Base-by-base conservation (phyloP, 2,888 invertebrate genomes). In the Drosophila mimetica region DNA sequence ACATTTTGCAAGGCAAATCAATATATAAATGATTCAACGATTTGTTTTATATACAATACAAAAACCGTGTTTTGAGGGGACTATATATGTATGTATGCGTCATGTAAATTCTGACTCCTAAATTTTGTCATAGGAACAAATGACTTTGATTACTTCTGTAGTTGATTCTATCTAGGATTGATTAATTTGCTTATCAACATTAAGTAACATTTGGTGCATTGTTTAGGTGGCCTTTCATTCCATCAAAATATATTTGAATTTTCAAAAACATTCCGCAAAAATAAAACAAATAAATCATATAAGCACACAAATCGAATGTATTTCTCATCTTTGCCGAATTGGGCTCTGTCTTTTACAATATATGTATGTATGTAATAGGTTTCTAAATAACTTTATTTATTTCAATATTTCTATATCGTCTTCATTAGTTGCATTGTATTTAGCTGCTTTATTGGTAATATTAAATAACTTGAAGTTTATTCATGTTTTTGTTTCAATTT, bases 381-480 rank as follows among this genome's bases (percentile, higher is more conserved):
- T 48, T 60, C 47, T 50, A 46, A 37, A 16, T 69, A 66, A 32
- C 14, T 69, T 36, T 44, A 66, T 50, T 57, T 48, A 47, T 66
- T 28, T 55, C 14, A 52, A 28, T 61, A 52, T 41, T 47, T 41
- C 39, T 53, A 41, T 47, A 52, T 61, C 53, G 42, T 44, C 37
- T 53, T 69, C 22, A 57, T 67, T 60, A 52, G 50, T 69, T 47
- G 59, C 51, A 50, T 58, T 61, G 59, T 18, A 57, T 41, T 61
- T 50, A 66, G 69, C 48, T 70, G 52, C 32, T 70, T 37, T 32
- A 47, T 71, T 36, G 41, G 22, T 60, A 61, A 28, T 42, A 16
- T 67, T 69, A 52, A 73, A 76, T 74, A 81, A 85, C 87, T 87
- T 82, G 76, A 70, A 81, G 87, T 86, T 81, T 74, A 77, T 77